Conservation (phyloP, 1,140 invertebrate genomes). For the Magallana angulata region DNA sequence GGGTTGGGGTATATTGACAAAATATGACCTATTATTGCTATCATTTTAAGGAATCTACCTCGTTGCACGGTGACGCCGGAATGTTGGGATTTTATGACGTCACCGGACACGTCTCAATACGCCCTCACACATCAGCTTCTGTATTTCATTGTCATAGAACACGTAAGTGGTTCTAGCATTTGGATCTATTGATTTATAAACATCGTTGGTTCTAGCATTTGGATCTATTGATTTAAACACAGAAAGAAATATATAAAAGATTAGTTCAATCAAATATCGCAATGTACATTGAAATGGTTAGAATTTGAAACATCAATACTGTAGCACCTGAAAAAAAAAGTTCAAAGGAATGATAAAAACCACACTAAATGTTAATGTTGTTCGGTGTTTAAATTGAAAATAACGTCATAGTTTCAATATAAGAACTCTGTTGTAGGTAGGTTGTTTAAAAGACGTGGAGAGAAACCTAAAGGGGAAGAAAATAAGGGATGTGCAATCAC, state of each 20-base stretch:
- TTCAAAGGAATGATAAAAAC: too few relatives aligned
- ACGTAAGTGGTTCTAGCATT: slow-evolving; percentile 50
- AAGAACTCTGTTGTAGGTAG: slow-evolving; percentile 26
- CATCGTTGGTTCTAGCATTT: not conserved
- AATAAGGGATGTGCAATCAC: slow-evolving; percentile 36
- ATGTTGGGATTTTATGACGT: slow-evolving; percentile 64
- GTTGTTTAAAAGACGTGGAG: slow-evolving; percentile 49
- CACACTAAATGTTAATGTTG: too few relatives aligned
- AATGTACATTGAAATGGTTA: too few relatives aligned
- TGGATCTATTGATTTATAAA: not conserved
- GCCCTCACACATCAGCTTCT: slow-evolving; percentile 67
- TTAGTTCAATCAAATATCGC: too few relatives aligned
- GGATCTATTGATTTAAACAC: too few relatives aligned
- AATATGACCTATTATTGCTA: not conserved
- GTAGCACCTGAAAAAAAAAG: too few relatives aligned
- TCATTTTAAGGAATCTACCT: slow-evolving; percentile 48
- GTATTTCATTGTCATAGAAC: slow-evolving; percentile 65
- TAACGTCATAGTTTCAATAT: too few relatives aligned
- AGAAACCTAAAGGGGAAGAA: slow-evolving; percentile 40
- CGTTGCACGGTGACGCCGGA: slow-evolving; percentile 58
- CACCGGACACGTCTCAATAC: slow-evolving; percentile 49
- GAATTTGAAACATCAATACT: too few relatives aligned
- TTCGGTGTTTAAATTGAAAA: too few relatives aligned
- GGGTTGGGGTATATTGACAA: not conserved
- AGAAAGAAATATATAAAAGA: too few relatives aligned